These are phyloP conservation scores for Eremobia ochroleuca DNA, from an alignment of 2,888 invertebrate genomes.

Conservation along the genomic window DNA sequence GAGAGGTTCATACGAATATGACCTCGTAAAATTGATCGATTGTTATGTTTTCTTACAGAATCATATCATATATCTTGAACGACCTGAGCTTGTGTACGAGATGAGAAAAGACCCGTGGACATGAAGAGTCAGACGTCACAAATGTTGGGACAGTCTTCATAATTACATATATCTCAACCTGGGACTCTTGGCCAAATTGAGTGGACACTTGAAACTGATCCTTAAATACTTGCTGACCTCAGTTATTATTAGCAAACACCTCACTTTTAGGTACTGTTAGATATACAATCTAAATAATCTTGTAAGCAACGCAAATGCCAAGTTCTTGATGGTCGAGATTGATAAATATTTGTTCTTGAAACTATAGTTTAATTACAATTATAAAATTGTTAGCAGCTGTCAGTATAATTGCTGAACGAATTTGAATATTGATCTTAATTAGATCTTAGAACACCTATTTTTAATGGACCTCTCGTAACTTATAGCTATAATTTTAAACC, in stretches of 20 bases:
- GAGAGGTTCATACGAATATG: conserved; percentile 53
- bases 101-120: background rate
- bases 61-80: conserved; percentile 10
- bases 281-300: conserved; percentile 60
- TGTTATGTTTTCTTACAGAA: conserved; percentile 5
- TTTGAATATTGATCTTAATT: conserved; percentile 55
- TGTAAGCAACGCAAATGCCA: conserved; percentile 43
- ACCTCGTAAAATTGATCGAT: conserved; percentile 33
- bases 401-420: conserved; percentile 38
- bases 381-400: conserved; percentile 52
- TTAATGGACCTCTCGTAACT: conserved; percentile 18
- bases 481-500: background rate
- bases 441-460: conserved; percentile 35
- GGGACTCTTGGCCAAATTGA: background rate
- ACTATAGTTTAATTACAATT: conserved; percentile 58
- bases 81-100: background rate
- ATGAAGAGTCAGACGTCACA: background rate
- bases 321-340: conserved; percentile 62
- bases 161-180: background rate
- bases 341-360: conserved; percentile 65
- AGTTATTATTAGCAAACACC: conserved; percentile 42
- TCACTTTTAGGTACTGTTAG: conserved; percentile 49
- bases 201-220: conserved; percentile 10
- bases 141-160: background rate
- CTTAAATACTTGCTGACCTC: conserved; percentile 48